These are phyloP conservation scores for Zoanthus sociatus DNA, from an alignment of 92 coral and sea anemone species.

Conservation along the genomic window DNA sequence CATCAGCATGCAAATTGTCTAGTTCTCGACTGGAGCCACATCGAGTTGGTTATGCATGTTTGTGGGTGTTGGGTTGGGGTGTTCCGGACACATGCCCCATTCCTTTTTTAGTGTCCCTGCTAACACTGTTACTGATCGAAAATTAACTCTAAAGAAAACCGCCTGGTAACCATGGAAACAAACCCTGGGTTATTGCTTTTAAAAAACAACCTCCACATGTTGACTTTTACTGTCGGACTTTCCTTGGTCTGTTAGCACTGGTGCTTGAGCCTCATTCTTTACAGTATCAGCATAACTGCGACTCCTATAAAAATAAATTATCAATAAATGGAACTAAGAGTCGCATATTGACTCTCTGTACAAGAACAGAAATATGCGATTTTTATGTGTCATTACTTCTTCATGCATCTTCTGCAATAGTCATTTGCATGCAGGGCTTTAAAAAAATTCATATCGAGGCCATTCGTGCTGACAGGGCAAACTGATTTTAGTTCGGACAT, in stretches of 20 bases:
- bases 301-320: neutral
- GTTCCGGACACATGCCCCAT: too few species aligned
- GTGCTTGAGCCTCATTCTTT: conserved; percentile 4
- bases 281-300: neutral
- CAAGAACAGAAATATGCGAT: neutral
- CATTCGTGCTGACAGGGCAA: too few species aligned
- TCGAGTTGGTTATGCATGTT: too few species aligned
- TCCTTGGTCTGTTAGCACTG: conserved; percentile 5
- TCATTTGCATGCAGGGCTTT: too few species aligned
- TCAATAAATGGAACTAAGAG: neutral
- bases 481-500: neutral
- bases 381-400: neutral
- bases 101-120: neutral
- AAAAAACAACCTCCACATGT: neutral
- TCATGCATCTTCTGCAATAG: neutral
- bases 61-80: too few species aligned
- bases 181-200: neutral
- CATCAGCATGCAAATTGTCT: neutral
- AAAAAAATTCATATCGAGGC: too few species aligned
- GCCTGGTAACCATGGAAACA: neutral
- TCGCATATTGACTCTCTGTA: neutral
- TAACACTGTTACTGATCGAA: neutral
- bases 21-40: neutral
- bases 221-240: neutral
- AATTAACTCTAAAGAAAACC: neutral